Evolutionary conservation across 2,113 vertebrate genomes (phyloP).

Genomic region (Pseudorectes ferrugineus): DNA sequence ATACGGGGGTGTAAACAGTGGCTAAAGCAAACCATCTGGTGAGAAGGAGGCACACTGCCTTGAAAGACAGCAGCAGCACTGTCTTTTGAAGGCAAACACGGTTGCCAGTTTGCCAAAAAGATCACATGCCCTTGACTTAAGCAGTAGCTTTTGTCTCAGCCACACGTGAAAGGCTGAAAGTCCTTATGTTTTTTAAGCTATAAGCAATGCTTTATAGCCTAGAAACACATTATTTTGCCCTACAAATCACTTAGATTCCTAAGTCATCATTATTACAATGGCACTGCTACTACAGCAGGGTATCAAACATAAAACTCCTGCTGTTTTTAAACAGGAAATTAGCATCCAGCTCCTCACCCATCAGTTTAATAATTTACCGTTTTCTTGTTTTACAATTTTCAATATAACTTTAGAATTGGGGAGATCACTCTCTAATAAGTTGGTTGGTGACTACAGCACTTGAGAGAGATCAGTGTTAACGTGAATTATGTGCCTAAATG

Average conservation of each 20-base stretch:
- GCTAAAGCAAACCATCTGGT: neutral
- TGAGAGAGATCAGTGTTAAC: neutral
- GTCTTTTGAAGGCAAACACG: neutral
- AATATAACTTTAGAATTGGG: neutral
- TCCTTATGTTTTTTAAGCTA: neutral
- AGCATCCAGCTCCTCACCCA: neutral
- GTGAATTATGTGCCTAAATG: neutral
- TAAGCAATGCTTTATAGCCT: neutral
- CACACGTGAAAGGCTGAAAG: neutral
- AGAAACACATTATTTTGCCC: neutral
- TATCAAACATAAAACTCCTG: neutral
- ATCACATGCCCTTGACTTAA: neutral
- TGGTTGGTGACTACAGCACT: neutral
- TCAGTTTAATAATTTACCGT: neutral
- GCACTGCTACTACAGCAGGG: neutral
- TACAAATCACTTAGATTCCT: neutral
- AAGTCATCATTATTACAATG: neutral
- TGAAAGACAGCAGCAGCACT: neutral
- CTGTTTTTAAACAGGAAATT: neutral
- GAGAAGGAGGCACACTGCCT: neutral
- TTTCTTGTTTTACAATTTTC: neutral
- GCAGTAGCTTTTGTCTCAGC: neutral
- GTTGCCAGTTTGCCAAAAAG: neutral
- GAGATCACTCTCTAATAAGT: neutral
- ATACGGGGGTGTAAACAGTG: rapidly evolving